phyloP scores from a whole-genome alignment of 2,888 invertebrate species.

The Polydrusus cervinus region DNA sequence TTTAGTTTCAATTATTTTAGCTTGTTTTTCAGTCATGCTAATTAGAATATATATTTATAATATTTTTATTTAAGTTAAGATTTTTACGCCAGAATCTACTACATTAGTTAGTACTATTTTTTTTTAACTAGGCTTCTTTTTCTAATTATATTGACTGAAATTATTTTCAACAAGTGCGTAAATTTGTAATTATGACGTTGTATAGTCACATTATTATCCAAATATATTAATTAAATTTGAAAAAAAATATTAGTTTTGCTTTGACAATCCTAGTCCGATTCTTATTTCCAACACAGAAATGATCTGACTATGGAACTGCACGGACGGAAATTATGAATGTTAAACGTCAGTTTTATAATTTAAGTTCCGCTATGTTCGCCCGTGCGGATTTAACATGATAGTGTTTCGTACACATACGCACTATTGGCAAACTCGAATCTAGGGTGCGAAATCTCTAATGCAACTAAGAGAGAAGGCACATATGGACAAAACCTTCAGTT shows the following conservation, averaged over 20 bases:
- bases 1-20: neutral
- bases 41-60: constrained; percentile 17
- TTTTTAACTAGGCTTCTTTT: constrained; percentile 24
- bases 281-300: too few relatives aligned
- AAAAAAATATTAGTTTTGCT: neutral
- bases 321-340: too few relatives aligned
- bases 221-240: constrained; percentile 27
- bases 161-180: constrained; percentile 21
- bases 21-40: constrained; percentile 22
- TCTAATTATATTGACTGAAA: constrained; percentile 36
- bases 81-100: neutral
- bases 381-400: too few relatives aligned
- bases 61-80: constrained; percentile 19
- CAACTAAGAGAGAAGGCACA: too few relatives aligned
- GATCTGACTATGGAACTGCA: too few relatives aligned
- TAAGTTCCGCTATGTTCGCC: too few relatives aligned
- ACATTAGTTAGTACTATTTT: constrained; percentile 15
- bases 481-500: too few relatives aligned
- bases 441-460: too few relatives aligned
- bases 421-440: too few relatives aligned
- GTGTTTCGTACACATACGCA: too few relatives aligned
- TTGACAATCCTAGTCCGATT: neutral
- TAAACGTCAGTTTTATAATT: too few relatives aligned
- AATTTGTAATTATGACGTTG: constrained; percentile 29
- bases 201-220: constrained; percentile 27